phyloP scores from a whole-genome alignment of 2,888 invertebrate species.

The Microplitis deprimator region DNA sequence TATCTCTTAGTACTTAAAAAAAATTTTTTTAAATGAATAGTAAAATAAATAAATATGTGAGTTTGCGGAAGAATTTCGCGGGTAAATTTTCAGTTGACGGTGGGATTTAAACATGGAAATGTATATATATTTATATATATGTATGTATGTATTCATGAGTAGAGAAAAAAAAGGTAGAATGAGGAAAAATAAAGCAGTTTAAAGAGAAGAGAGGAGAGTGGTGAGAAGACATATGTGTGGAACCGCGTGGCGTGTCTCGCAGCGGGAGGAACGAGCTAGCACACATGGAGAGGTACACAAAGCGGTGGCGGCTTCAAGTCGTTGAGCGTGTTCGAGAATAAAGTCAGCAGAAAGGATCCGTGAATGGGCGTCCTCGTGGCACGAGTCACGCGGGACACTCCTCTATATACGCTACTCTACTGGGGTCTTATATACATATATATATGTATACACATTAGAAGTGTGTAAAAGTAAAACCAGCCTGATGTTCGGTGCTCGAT shows the following conservation, averaged over 20 bases:
- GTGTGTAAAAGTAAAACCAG: constrained; percentile 5
- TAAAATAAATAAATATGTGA: neutral
- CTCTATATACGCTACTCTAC: constrained; percentile 22
- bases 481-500: neutral
- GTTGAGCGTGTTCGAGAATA: constrained; percentile 40
- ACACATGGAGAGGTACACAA: neutral
- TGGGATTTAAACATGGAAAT: too few species aligned
- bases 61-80: too few species aligned
- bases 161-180: too few species aligned
- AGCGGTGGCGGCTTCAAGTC: constrained; percentile 25
- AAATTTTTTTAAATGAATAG: neutral
- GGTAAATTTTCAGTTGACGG: too few species aligned
- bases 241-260: constrained; percentile 28
- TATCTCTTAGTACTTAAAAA: neutral
- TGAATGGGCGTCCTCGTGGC: constrained; percentile 57
- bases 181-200: neutral
- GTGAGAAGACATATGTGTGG: neutral
- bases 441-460: neutral
- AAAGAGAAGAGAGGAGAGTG: neutral
- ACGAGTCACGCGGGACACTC: constrained; percentile 51
- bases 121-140: too few species aligned
- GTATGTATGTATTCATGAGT: too few species aligned
- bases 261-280: constrained; percentile 24
- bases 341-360: constrained; percentile 38
- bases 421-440: too few species aligned